A percentile compares a stretch with the other conserved stretches of the same genome.
phyloP scores from a whole-genome alignment of 2,113 vertebrate species.

The Oenanthe oenanthe region DNA sequence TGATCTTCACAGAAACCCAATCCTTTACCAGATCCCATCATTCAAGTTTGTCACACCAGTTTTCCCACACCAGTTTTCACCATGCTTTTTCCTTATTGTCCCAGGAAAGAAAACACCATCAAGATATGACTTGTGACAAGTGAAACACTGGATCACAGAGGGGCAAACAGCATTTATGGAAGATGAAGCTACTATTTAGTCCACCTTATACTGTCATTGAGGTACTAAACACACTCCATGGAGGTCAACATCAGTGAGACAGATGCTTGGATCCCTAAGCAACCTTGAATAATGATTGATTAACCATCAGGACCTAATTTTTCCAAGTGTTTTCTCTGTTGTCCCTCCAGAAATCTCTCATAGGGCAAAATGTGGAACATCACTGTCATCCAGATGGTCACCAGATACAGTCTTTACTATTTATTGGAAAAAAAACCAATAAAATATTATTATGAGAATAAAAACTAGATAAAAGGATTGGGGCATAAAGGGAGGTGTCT shows the following conservation, averaged over 20 bases:
- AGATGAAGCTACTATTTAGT: neutral
- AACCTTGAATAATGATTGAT: too few relatives aligned
- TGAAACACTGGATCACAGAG: neutral
- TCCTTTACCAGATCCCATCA: neutral
- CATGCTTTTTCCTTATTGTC: neutral
- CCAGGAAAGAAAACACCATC: neutral
- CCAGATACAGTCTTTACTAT: neutral
- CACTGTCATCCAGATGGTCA: neutral
- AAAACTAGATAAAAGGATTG: neutral
- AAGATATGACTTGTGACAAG: neutral
- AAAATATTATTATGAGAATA: neutral
- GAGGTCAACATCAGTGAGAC: neutral
- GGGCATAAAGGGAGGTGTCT: neutral
- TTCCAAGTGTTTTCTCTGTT: neutral
- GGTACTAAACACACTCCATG: neutral
- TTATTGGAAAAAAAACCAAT: neutral
- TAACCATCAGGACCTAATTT: neutral
- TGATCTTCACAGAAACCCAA: neutral
- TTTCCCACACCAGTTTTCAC: neutral
- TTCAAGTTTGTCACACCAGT: neutral
- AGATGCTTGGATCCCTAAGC: neutral
- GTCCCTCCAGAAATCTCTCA: neutral
- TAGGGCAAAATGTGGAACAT: neutral
- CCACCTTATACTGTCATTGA: neutral
- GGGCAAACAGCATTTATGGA: neutral